phyloP scores from a whole-genome alignment of 2,113 vertebrate species.

The Oophaga pumilio region DNA sequence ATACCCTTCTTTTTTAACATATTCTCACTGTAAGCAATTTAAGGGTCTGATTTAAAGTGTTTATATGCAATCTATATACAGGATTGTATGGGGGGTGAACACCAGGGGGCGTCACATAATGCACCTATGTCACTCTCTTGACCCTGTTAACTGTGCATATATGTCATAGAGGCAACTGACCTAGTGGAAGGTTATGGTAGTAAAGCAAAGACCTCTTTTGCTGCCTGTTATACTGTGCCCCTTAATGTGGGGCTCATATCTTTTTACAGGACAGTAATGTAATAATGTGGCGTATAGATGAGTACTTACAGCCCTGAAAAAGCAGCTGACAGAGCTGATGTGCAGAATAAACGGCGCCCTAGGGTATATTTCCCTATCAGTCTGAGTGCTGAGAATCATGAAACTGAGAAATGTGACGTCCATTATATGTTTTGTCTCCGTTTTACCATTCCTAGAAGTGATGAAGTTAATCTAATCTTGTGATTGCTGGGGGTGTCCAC shows the following conservation, averaged over 20 bases:
- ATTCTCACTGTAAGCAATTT: no score
- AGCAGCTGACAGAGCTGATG: neutral
- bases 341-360: neutral
- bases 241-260: neutral
- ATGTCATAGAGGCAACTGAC: no score
- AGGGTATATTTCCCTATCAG: neutral
- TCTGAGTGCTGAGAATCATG: neutral
- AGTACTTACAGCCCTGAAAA: neutral
- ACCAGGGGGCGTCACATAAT: no score
- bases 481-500: neutral
- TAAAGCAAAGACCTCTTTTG: neutral
- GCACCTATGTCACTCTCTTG: no score
- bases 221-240: neutral
- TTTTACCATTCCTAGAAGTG: no score
- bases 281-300: no score
- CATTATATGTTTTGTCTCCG: neutral
- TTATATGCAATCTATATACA: no score
- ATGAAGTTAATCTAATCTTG: neutral
- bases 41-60: no score
- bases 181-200: neutral
- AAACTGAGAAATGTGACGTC: neutral
- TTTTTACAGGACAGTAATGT: neutral
- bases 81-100: no score
- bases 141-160: no score
- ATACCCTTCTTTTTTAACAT: no score